Base-by-base conservation (phyloP, 2,797 vertebrate species). In the Perodicticus potto region DNA sequence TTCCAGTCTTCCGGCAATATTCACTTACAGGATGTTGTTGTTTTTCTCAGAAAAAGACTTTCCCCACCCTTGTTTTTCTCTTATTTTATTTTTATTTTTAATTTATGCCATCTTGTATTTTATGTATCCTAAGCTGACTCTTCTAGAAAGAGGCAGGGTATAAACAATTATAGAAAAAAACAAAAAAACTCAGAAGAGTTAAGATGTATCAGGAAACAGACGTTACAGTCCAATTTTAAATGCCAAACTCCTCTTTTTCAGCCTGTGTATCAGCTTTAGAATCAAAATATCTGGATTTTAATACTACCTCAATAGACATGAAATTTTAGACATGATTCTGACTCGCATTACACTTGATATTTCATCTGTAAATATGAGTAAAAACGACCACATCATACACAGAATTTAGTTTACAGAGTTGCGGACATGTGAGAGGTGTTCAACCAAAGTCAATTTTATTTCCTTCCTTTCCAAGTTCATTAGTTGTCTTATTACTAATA, bases 51-150 rank as follows among this genome's bases (percentile, higher is more conserved):
- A 95, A 97, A 97, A 97, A 32, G 40, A 91, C 94, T 96, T 95
- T 96, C 93, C 89, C 96, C 95, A 57, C 95, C 94, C 96, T 97
- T 97, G 96, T 96, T 97, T 97, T 97, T 96, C 88, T 70, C 92
- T 96, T 74, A 93, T 91, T 96, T 93, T 94, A 93, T 93, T 85
- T 84, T 61, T 94, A 93, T 74, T 96, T 97, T 96, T 96, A 97
- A 97, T 96, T 97, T 96, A 97, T 95, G 87, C 85, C 95, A 96
- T 96, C 93, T 97, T 97, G 90, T 87, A 89, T 92, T 97, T 96
- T 95, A 77, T 73, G 83, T 45, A 95, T 57, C 83, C 74, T 86
- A 83, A 83, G 5, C 76, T 86, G 69, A 94, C 55, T 65, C 94
- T 83, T 96, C 45, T 78, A 67, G 43, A 95, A 83, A 67, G 69